Percentiles rank a stretch among this genome's conserved stretches.
Conservation (phyloP, 2,113 vertebrate species). For the Chamaetylas fuelleborni region DNA sequence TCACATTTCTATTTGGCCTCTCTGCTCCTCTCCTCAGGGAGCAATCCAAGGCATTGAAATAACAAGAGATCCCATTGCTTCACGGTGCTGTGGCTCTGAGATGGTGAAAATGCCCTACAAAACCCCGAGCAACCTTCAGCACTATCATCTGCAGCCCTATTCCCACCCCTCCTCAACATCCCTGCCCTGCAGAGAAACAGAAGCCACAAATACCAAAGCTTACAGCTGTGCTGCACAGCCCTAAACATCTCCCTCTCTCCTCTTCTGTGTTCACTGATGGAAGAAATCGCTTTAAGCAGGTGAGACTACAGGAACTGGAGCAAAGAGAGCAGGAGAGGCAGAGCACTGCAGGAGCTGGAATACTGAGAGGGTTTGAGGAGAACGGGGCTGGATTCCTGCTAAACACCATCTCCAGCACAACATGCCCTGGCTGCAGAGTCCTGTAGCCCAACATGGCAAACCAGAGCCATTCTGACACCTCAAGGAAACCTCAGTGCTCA, state of each 20-base stretch:
- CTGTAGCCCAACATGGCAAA: fast-evolving
- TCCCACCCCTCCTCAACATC: background rate
- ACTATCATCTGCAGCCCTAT: background rate
- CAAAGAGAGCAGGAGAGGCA: fast-evolving
- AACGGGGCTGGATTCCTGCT: background rate
- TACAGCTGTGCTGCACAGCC: background rate
- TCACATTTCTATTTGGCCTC: background rate
- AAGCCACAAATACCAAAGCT: background rate
- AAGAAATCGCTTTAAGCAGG: slow-evolving; percentile 8
- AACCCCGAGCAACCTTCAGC: background rate
- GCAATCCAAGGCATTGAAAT: background rate
- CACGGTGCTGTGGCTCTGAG: background rate
- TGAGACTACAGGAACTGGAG: background rate
- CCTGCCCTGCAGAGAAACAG: background rate
- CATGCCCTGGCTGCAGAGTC: fast-evolving
- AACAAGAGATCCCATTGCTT: background rate
- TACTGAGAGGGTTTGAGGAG: background rate
- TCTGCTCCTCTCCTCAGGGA: background rate
- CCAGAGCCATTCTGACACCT: background rate
- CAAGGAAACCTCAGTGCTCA: background rate
- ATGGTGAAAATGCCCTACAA: background rate
- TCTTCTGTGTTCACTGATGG: background rate
- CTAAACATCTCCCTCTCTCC: background rate
- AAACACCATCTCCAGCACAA: background rate
- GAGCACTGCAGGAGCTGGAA: background rate